A percentile compares a stretch with the other conserved stretches of the same genome.
phyloP scores from a whole-genome alignment of 2,888 invertebrate genomes.

The Neocrepidodera transversa region DNA sequence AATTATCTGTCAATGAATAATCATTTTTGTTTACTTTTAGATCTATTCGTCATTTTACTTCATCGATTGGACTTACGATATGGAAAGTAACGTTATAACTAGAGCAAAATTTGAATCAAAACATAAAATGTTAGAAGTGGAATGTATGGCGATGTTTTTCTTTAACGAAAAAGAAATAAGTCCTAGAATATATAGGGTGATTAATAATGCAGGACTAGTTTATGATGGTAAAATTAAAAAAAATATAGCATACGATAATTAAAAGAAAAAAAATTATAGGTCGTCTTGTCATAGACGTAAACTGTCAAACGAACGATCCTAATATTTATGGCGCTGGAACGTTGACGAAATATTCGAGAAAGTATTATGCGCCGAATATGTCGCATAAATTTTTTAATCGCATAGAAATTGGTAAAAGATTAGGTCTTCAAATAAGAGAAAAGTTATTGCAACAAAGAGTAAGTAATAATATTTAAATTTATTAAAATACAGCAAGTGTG shows the following conservation, averaged over 20 bases:
- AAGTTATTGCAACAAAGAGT: slow-evolving; percentile 42
- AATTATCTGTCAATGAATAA: too few relatives aligned
- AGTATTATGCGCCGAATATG: slow-evolving; percentile 63
- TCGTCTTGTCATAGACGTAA: slow-evolving; percentile 67
- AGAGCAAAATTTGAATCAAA: slow-evolving; percentile 64
- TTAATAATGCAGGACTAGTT: slow-evolving; percentile 59
- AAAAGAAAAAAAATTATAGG: too few relatives aligned
- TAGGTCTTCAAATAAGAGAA: slow-evolving; percentile 52
- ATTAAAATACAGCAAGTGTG: too few relatives aligned
- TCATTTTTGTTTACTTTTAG: too few relatives aligned
- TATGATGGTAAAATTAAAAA: slow-evolving; percentile 48
- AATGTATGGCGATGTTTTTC: slow-evolving; percentile 66
- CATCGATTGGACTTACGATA: slow-evolving; percentile 62
- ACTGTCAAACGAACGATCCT: slow-evolving; percentile 71
- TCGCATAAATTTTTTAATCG: slow-evolving; percentile 67
- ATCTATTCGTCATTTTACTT: slow-evolving; percentile 64
- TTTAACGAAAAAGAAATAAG: slow-evolving; percentile 65
- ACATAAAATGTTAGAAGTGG: slow-evolving; percentile 58
- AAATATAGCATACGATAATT: too few relatives aligned
- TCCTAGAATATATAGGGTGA: slow-evolving; percentile 60
- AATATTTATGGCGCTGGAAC: slow-evolving; percentile 72
- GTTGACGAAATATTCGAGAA: slow-evolving; percentile 68
- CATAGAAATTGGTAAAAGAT: slow-evolving; percentile 70
- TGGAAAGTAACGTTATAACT: slow-evolving; percentile 47
- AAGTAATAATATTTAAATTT: slow-evolving; percentile 6